These are phyloP conservation scores for Nymphicus hollandicus DNA, from an alignment of 2,113 vertebrate species.

Conservation along the genomic window DNA sequence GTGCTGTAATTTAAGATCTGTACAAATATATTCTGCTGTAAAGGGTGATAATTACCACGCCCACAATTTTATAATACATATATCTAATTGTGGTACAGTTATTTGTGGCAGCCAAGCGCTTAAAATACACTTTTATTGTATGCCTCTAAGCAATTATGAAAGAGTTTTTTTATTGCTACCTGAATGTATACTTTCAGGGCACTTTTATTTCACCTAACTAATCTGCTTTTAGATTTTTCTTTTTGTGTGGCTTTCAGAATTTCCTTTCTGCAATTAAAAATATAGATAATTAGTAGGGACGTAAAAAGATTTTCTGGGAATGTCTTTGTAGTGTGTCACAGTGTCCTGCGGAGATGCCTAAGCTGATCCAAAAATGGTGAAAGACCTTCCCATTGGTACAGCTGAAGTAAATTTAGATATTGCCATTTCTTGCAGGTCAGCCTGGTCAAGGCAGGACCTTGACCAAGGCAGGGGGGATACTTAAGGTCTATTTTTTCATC, in stretches of 20 bases:
- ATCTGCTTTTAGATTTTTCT: conserved; percentile 20
- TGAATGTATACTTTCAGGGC: conserved; percentile 24
- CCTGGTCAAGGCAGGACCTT: neutral
- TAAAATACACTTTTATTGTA: conserved; percentile 60
- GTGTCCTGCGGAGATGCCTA: neutral
- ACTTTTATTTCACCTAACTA: conserved; percentile 14
- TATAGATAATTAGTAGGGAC: conserved; percentile 15
- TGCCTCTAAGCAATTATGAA: neutral
- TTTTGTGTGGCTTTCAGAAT: neutral
- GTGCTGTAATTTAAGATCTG: conserved; percentile 63
- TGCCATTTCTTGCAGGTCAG: neutral
- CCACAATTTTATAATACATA: conserved; percentile 62
- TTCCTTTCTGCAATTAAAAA: conserved; percentile 18
- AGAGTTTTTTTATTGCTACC: conserved; percentile 29
- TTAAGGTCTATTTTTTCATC: neutral
- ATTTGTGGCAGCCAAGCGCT: conserved; percentile 59
- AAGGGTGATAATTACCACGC: conserved; percentile 68
- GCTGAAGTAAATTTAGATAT: neutral
- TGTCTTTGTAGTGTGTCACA: neutral
- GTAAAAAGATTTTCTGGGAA: neutral
- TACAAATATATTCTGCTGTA: conserved; percentile 68
- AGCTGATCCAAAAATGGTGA: neutral
- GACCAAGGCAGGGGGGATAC: neutral
- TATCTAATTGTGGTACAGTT: conserved; percentile 65
- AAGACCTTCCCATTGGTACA: neutral